These are phyloP conservation scores for Micronisus gabar DNA, from an alignment of 2,113 vertebrate species.

Conservation along the genomic window DNA sequence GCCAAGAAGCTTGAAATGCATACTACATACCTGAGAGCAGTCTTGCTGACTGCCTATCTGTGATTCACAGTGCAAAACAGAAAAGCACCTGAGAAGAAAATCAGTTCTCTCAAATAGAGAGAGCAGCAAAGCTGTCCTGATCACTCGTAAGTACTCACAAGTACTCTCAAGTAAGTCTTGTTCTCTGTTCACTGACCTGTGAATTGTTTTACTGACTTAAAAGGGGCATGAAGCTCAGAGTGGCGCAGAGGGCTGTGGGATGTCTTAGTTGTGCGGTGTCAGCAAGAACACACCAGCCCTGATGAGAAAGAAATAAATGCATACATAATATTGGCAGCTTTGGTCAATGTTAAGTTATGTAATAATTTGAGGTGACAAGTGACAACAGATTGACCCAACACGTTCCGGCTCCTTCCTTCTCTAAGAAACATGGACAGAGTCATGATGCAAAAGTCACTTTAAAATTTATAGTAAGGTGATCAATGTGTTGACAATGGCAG, in stretches of 20 bases:
- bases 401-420: background rate
- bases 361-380: slow-evolving; percentile 42
- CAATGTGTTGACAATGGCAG: background rate
- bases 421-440: background rate
- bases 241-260: background rate
- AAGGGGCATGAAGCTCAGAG: background rate
- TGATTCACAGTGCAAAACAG: background rate
- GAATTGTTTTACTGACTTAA: background rate
- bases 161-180: background rate
- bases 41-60: background rate
- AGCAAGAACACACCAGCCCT: background rate
- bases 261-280: background rate
- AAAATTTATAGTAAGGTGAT: background rate
- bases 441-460: background rate
- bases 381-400: background rate
- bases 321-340: background rate
- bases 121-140: background rate
- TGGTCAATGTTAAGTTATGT: background rate
- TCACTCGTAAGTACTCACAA: background rate
- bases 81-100: background rate
- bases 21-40: background rate
- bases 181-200: background rate
- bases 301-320: slow-evolving; percentile 5
- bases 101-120: background rate
- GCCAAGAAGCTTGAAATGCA: background rate